Evolutionary conservation across 2,113 vertebrate species (phyloP).

Genomic region (Pomatorhinus ruficollis): DNA sequence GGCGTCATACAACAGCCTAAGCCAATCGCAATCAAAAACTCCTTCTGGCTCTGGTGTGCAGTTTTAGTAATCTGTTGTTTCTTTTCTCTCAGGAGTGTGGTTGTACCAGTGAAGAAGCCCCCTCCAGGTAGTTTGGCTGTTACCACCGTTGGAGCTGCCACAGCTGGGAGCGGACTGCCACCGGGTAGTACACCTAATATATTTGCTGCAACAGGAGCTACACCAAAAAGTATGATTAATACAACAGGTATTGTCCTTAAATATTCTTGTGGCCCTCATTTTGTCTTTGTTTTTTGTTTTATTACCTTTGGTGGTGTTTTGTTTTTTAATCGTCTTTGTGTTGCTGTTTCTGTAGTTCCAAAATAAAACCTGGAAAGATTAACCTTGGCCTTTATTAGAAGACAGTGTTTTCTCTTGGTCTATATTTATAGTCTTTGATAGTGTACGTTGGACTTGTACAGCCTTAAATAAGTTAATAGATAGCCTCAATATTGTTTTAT

Average conservation of each 20-base stretch:
- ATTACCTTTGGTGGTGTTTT: conserved; percentile 1
- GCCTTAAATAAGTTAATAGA: neutral
- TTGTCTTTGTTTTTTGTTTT: conserved; percentile 55
- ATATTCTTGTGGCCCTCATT: conserved; percentile 77
- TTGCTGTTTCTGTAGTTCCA: neutral
- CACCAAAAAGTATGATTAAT: conserved; percentile 98
- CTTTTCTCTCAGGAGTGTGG: conserved; percentile 84
- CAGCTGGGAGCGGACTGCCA: conserved; percentile 78
- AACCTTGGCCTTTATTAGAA: neutral
- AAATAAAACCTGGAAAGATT: neutral
- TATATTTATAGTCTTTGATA: neutral
- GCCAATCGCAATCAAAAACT: neutral
- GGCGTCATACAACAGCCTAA: fast-evolving
- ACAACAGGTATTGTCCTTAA: conserved; percentile 87
- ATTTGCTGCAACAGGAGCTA: conserved; percentile 88
- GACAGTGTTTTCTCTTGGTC: neutral
- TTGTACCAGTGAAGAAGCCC: conserved; percentile 93
- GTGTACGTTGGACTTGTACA: neutral
- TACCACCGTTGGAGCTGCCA: conserved; percentile 84
- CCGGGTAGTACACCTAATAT: conserved; percentile 88
- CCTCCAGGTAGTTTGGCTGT: conserved; percentile 86
- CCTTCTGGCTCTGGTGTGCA: neutral
- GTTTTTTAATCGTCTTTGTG: conserved; percentile 13
- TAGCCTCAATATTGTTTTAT: neutral
- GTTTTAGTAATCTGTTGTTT: neutral